Percentiles rank a stretch among this genome's conserved stretches.
Conservation (phyloP, 2,888 invertebrate genomes). For the Oxyscelio sp. region DNA sequence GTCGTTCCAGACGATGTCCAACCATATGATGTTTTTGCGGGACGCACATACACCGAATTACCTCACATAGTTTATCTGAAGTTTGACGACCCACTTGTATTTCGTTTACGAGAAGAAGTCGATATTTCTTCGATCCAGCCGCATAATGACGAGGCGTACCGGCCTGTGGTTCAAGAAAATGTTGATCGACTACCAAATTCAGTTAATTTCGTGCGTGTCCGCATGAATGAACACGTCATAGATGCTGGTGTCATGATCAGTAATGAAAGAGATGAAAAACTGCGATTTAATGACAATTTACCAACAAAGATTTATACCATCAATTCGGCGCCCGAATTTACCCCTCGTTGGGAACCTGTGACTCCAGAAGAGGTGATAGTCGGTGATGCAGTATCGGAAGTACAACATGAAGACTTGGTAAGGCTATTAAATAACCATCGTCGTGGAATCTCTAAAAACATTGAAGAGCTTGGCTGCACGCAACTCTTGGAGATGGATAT, state of each 20-base stretch:
- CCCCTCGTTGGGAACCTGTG: too few relatives aligned
- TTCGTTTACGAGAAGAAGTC: neutral
- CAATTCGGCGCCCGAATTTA: too few relatives aligned
- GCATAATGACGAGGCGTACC: neutral
- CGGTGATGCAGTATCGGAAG: too few relatives aligned
- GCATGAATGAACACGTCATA: neutral
- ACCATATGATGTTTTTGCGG: neutral
- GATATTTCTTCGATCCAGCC: neutral
- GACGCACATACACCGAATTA: neutral
- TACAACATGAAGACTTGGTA: too few relatives aligned
- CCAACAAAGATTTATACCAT: too few relatives aligned
- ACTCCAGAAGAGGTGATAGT: too few relatives aligned
- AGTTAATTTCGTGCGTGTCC: neutral
- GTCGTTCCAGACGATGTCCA: constrained; percentile 74
- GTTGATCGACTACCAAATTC: neutral
- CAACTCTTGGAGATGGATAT: too few relatives aligned
- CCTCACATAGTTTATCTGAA: neutral
- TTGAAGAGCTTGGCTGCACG: too few relatives aligned
- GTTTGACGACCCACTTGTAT: neutral
- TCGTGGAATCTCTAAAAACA: too few relatives aligned
- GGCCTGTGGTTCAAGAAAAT: neutral
- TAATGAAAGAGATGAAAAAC: too few relatives aligned
- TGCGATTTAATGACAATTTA: too few relatives aligned
- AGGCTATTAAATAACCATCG: too few relatives aligned
- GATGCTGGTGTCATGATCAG: neutral